These are phyloP conservation scores for Erethizon dorsatum DNA, from an alignment of 2,797 vertebrate genomes.

Conservation along the genomic window DNA sequence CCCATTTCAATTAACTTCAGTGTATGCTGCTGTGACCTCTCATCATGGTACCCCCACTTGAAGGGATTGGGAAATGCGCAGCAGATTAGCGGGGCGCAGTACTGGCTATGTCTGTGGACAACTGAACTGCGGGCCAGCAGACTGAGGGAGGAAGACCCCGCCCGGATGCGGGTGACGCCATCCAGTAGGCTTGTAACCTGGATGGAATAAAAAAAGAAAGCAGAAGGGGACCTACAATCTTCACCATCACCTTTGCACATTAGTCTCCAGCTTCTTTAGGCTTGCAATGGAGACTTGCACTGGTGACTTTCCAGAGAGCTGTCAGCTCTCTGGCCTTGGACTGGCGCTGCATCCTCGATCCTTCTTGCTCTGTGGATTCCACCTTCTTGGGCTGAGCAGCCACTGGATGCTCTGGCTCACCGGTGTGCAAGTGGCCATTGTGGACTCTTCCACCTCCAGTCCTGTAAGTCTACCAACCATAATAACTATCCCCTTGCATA, in stretches of 20 bases:
- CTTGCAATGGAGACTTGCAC: not conserved
- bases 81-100: not conserved
- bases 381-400: not conserved
- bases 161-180: rapidly evolving
- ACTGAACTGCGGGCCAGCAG: not conserved
- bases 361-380: no score
- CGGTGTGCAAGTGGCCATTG: rapidly evolving
- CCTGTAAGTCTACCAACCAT: not conserved
- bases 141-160: not conserved
- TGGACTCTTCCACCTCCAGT: not conserved
- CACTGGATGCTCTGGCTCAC: not conserved
- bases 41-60: not conserved
- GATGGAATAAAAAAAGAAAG: not conserved
- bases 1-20: not conserved
- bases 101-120: not conserved
- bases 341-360: no score
- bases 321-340: not conserved
- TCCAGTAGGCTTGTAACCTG: not conserved
- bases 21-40: not conserved
- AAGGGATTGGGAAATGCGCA: not conserved
- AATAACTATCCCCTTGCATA: not conserved
- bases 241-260: not conserved
- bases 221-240: not conserved
- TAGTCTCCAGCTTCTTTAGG: not conserved
- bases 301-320: not conserved